phyloP scores from a whole-genome alignment of 2,113 vertebrate species.

The Galemys pyrenaicus region DNA sequence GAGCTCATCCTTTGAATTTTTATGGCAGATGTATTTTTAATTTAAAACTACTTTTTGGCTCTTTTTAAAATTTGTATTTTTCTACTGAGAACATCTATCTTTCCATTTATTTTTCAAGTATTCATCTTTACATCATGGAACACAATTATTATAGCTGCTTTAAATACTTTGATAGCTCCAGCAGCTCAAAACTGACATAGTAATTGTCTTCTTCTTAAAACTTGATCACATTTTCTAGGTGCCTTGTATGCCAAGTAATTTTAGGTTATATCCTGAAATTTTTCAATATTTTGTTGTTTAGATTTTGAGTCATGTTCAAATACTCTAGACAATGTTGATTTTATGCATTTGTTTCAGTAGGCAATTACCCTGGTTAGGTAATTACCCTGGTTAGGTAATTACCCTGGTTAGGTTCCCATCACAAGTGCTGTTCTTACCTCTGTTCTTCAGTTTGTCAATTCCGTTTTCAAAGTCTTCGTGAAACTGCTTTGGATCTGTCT shows the following conservation, averaged over 20 bases:
- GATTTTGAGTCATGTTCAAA: neutral
- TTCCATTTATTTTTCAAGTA: neutral
- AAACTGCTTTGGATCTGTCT: neutral
- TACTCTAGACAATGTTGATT: conserved; percentile 25
- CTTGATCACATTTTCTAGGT: neutral
- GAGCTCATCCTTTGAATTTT: neutral
- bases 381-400: too few relatives aligned
- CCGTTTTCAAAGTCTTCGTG: neutral
- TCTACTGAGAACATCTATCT: neutral
- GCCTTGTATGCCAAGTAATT: neutral
- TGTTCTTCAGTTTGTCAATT: neutral
- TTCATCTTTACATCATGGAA: neutral
- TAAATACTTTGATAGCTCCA: neutral
- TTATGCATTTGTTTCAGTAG: neutral
- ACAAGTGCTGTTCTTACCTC: neutral
- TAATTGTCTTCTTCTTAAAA: neutral
- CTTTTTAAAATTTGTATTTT: neutral
- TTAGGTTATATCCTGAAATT: neutral
- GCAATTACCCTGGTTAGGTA: neutral
- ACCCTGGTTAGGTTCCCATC: neutral
- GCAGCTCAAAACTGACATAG: neutral
- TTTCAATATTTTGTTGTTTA: neutral
- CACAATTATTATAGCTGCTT: neutral
- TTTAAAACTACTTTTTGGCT: conserved; percentile 19
- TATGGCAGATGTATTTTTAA: neutral